Conservation (phyloP, 2,797 vertebrate species). For the Siniperca obscura region DNA sequence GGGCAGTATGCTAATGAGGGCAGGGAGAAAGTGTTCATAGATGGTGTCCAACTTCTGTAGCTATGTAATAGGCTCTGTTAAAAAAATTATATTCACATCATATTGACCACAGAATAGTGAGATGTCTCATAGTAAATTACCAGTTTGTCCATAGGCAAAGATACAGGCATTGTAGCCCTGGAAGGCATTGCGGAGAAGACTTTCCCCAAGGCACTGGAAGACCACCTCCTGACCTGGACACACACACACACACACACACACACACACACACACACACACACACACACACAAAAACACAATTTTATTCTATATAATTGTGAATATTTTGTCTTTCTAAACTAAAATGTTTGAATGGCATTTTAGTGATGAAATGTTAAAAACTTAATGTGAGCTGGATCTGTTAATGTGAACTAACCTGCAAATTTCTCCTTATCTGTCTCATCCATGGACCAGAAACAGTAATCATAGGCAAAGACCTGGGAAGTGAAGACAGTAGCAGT, state of each 20-base stretch:
- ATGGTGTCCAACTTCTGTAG: not conserved
- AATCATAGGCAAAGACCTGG: conserved; percentile 97
- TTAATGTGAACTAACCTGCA: conserved; percentile 86
- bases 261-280: conserved; percentile 16
- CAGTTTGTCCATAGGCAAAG: conserved; percentile 98
- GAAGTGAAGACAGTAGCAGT: not conserved
- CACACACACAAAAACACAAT: not conserved
- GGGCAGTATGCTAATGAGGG: not conserved
- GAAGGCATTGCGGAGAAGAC: conserved; percentile 97
- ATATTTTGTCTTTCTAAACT: not conserved
- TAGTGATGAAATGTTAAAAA: not conserved
- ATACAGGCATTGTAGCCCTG: conserved; percentile 98
- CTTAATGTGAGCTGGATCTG: not conserved
- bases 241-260: conserved; percentile 24
- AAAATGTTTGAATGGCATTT: not conserved
- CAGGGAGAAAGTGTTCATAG: not conserved
- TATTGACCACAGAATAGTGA: not conserved
- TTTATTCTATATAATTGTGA: too few species aligned
- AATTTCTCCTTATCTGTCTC: conserved; percentile 93
- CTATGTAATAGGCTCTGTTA: not conserved
- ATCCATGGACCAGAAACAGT: conserved; percentile 99
- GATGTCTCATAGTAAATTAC: conserved; percentile 75
- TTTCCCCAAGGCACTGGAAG: conserved; percentile 98
- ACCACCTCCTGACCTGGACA: conserved; percentile 95
- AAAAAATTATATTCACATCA: conserved; percentile 2